These are phyloP conservation scores for Drosophila equinoxialis DNA, from an alignment of 1,140 invertebrate species.

Conservation along the genomic window DNA sequence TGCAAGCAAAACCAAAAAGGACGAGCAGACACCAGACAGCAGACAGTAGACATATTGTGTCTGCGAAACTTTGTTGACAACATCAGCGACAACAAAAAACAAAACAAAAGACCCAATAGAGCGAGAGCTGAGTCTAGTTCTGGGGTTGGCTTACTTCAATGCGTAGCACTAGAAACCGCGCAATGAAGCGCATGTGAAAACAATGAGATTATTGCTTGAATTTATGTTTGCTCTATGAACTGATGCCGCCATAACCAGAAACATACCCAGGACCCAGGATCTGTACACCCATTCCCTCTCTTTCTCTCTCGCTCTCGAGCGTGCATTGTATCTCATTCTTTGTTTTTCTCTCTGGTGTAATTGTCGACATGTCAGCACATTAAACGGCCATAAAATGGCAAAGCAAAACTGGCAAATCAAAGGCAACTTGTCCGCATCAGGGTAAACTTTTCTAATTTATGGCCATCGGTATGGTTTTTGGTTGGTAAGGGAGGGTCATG, in stretches of 20 bases:
- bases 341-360: slow-evolving; percentile 56
- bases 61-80: slow-evolving; percentile 78
- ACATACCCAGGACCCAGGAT: background rate
- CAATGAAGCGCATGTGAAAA: slow-evolving; percentile 73
- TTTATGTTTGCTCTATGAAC: slow-evolving; percentile 68
- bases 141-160: slow-evolving; percentile 30
- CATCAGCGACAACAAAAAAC: slow-evolving; percentile 33
- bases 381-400: slow-evolving; percentile 76
- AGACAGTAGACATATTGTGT: slow-evolving; percentile 73
- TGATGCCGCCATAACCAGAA: slow-evolving; percentile 6
- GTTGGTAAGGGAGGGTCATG: slow-evolving; percentile 24
- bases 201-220: slow-evolving; percentile 78
- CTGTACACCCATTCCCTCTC: background rate
- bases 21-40: slow-evolving; percentile 17
- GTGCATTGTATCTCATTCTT: background rate
- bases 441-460: slow-evolving; percentile 75
- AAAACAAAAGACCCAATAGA: slow-evolving; percentile 35
- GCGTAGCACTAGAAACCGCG: slow-evolving; percentile 59
- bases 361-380: slow-evolving; percentile 79
- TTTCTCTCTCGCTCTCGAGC: background rate
- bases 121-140: slow-evolving; percentile 52
- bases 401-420: slow-evolving; percentile 74
- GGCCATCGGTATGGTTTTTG: slow-evolving; percentile 31
- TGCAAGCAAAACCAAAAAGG: slow-evolving; percentile 52
- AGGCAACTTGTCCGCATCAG: slow-evolving; percentile 71